A percentile compares a stretch with the other conserved stretches of the same genome.
phyloP scores from a whole-genome alignment of 2,888 invertebrate genomes.

The Drosophila barbarae region DNA sequence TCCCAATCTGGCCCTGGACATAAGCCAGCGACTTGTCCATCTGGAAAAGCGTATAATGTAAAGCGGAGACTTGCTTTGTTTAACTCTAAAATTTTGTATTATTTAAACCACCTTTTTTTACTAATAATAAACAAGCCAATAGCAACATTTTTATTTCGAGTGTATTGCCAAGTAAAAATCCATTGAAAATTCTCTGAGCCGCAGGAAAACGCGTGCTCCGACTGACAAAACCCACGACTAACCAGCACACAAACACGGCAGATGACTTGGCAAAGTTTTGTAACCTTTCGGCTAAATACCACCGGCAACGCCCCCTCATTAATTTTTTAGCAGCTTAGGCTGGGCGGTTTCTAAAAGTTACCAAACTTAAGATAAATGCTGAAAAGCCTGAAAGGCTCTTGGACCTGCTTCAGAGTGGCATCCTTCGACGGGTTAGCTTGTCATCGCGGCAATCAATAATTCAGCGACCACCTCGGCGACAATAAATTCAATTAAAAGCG shows the following conservation, averaged over 20 bases:
- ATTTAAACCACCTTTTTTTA: too few relatives aligned
- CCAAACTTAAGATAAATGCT: conserved; percentile 58
- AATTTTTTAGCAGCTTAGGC: conserved; percentile 58
- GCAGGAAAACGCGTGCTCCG: conserved; percentile 36
- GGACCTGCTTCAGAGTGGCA: conserved; percentile 4
- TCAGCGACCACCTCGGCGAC: conserved; percentile 43
- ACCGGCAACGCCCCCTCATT: conserved; percentile 45
- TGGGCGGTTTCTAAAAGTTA: conserved; percentile 40
- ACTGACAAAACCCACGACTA: conserved; percentile 27
- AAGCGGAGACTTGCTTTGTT: background rate
- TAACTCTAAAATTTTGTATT: background rate
- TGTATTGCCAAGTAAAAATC: background rate
- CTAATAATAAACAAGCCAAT: background rate
- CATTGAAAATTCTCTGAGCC: conserved; percentile 31
- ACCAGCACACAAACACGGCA: conserved; percentile 32
- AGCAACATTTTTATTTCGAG: background rate
- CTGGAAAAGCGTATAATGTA: conserved; percentile 86
- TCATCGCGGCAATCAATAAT: conserved; percentile 63
- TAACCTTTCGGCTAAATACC: conserved; percentile 28
- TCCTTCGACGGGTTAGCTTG: conserved; percentile 40
- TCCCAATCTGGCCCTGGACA: conserved; percentile 96
- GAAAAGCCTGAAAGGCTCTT: conserved; percentile 22
- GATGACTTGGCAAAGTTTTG: conserved; percentile 35
- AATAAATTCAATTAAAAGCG: conserved; percentile 68
- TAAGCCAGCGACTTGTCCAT: conserved; percentile 94